Evolutionary conservation across 2,113 vertebrate genomes (phyloP), one percentile per base, ranked within the genome.

Genomic region (Orthonyx spaldingii): DNA sequence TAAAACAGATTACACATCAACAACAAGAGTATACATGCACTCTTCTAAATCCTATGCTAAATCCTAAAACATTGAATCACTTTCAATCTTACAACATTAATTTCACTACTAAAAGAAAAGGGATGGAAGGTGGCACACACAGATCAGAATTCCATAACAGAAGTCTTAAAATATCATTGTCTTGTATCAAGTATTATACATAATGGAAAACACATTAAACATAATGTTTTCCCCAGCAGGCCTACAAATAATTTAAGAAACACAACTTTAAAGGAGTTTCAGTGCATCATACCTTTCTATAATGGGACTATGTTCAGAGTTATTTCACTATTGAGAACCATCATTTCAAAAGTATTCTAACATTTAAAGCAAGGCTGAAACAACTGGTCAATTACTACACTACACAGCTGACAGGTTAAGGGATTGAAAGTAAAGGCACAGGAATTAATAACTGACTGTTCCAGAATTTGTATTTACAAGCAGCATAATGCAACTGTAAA

Each of bases 111-210:
- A 19, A 66, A 66, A 44, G 22, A 26, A 23, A 23, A 11, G 2
- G 3, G 6, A 4, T 11, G 4, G 5, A 13, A 13, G 3, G 18
- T 12, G 3, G 4, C 4, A 21, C 2, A 27, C 4, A 56, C 1
- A 50, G 4, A 81, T 71, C 17, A 76, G 28, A 32, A 49, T 22
- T 84, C 44, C 7, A 4, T 11, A 46, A 13, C 7, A 75, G 35
- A 69, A 75, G 30, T 35, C 39, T 47, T 71, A 46, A 71, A 70
- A 30, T n/a, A 87, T 14, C 14, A 30, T 18, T 72, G n/a, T 10
- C 41, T 63, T 6, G 0, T 27, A 52, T 41, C 32, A 50, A 77
- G 7, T 53, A 61, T 12, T 37, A 42, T 4, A 60, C 6, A 17
- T 16, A 56, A 64, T 47, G 15, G 16, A 44, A 70, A 64, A 27